Conservation (phyloP, 64 coral and sea anemone genomes). For the Montipora cactus region DNA sequence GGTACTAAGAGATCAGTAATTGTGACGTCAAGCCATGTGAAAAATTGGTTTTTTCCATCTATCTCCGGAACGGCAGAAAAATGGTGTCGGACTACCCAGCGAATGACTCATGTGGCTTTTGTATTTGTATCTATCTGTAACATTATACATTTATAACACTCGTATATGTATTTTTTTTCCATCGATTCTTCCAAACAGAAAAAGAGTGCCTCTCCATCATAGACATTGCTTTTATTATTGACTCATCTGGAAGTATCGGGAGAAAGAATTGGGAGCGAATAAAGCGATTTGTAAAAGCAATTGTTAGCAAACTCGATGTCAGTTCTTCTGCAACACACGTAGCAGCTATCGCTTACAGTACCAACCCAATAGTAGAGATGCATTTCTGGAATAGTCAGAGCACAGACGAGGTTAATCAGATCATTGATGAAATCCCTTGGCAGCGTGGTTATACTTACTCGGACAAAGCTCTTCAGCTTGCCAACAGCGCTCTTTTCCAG, state of each 20-base stretch:
- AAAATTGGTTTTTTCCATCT: too few relatives aligned
- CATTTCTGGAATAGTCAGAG: slow-evolving; percentile 46
- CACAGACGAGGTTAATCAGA: slow-evolving; percentile 3
- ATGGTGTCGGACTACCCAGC: too few relatives aligned
- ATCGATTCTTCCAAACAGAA: background rate
- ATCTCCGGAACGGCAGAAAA: too few relatives aligned
- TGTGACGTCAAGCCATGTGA: too few relatives aligned
- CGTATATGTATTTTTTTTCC: background rate
- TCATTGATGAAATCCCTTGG: slow-evolving; percentile 61
- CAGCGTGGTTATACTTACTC: slow-evolving; percentile 75
- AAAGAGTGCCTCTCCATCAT: slow-evolving; percentile 9
- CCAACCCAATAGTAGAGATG: slow-evolving; percentile 22
- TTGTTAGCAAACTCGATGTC: slow-evolving; percentile 63
- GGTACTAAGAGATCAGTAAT: too few relatives aligned
- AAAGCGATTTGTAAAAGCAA: slow-evolving; percentile 62
- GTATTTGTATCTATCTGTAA: too few relatives aligned
- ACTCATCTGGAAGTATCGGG: slow-evolving; percentile 82
- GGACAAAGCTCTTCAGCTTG: slow-evolving; percentile 77
- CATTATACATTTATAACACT: too few relatives aligned
- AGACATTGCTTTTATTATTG: slow-evolving; percentile 66
- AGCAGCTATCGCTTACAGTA: slow-evolving; percentile 66
- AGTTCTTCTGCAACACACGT: slow-evolving; percentile 56
- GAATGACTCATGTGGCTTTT: too few relatives aligned
- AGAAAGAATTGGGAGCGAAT: slow-evolving; percentile 72
- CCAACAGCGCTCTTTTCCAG: slow-evolving; percentile 59